phyloP scores from a whole-genome alignment of 2,113 vertebrate genomes.

The Siniperca knerii region DNA sequence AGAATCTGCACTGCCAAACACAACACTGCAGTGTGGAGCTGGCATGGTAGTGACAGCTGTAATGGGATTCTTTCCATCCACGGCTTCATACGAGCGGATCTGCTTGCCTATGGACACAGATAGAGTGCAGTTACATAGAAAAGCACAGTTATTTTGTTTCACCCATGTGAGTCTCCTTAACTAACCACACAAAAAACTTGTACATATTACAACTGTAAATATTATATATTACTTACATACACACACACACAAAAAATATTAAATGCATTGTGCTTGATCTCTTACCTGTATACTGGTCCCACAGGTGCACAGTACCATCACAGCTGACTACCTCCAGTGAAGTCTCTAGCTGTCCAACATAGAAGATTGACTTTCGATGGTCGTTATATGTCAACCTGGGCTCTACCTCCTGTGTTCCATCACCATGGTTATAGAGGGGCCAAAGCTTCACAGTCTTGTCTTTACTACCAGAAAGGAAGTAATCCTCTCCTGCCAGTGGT shows the following conservation, averaged over 20 bases:
- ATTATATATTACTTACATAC: too few species aligned
- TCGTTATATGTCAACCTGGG: conserved; percentile 89
- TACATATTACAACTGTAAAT: too few species aligned
- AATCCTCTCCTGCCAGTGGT: conserved; percentile 91
- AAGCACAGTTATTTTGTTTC: background rate
- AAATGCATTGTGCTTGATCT: background rate
- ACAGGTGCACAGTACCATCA: conserved; percentile 94
- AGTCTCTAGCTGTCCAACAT: conserved; percentile 91
- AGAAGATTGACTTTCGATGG: conserved; percentile 95
- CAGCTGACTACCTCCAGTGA: conserved; percentile 96
- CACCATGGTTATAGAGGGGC: conserved; percentile 95
- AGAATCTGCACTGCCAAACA: conserved; percentile 94
- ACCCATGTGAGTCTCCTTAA: background rate
- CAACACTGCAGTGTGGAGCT: conserved; percentile 91
- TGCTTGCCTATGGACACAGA: conserved; percentile 86
- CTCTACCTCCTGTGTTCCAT: conserved; percentile 90
- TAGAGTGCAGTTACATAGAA: background rate
- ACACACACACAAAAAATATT: too few species aligned
- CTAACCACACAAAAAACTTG: background rate
- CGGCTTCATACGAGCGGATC: conserved; percentile 90
- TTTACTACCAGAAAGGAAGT: conserved; percentile 97
- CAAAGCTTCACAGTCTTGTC: conserved; percentile 96
- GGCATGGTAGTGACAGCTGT: conserved; percentile 96
- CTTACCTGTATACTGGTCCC: conserved; percentile 96
- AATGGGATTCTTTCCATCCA: conserved; percentile 93